Conservation (phyloP, 1,140 invertebrate genomes). For the Drosophila ogumai region DNA sequence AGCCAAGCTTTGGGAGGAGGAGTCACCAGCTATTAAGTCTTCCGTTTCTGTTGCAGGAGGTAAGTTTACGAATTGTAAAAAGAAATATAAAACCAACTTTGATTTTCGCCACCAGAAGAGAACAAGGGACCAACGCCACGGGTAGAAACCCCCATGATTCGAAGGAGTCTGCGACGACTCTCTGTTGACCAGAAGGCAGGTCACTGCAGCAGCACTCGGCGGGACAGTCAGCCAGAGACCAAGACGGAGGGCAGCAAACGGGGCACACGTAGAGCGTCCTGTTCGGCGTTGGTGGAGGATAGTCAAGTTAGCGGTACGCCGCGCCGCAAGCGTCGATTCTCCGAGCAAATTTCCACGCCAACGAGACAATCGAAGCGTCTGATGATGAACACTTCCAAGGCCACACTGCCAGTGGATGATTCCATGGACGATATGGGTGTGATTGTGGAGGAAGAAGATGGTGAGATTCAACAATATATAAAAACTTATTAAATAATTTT, state of each 20-base stretch:
- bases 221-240: conserved; percentile 14
- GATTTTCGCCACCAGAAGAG: background rate
- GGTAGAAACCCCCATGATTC: conserved; percentile 20
- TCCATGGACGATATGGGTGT: conserved; percentile 69
- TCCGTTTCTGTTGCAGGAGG: background rate
- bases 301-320: conserved; percentile 26
- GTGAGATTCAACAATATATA: conserved; percentile 20
- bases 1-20: conserved; percentile 18
- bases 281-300: conserved; percentile 22
- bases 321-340: conserved; percentile 50
- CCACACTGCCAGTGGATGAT: conserved; percentile 41
- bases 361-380: conserved; percentile 52
- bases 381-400: conserved; percentile 37
- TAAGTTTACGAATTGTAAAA: background rate
- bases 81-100: background rate
- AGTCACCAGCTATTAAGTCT: background rate
- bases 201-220: conserved; percentile 43
- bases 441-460: conserved; percentile 60
- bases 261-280: conserved; percentile 52
- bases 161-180: conserved; percentile 31
- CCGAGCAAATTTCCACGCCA: conserved; percentile 54
- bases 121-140: background rate
- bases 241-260: background rate
- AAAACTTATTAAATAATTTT: background rate
- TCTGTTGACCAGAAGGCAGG: conserved; percentile 34